A percentile compares a stretch with the other conserved stretches of the same genome.
Evolutionary conservation across 92 coral and sea anemone genomes (phyloP).

Genomic region (Isaurus tuberculatus): DNA sequence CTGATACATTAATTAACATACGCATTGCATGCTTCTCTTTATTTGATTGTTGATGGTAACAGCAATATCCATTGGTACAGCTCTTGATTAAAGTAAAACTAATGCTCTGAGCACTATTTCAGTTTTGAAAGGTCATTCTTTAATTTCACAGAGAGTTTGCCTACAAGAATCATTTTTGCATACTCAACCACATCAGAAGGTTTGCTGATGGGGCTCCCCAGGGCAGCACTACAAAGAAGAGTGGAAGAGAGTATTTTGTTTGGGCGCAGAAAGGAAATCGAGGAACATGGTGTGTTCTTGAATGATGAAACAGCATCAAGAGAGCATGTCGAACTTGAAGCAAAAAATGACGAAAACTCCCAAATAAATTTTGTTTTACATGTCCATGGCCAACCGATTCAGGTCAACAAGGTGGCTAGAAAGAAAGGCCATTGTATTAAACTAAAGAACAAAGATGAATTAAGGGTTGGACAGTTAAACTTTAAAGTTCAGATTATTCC

Average conservation of each 20-base stretch:
- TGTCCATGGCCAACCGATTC: constrained; percentile 22
- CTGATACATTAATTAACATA: no score
- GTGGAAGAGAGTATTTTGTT: not conserved
- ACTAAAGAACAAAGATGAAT: constrained; percentile 21
- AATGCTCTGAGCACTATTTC: no score
- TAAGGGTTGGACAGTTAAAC: constrained; percentile 30
- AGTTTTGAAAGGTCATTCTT: no score
- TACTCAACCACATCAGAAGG: constrained; percentile 10
- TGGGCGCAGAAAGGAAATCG: constrained; percentile 28
- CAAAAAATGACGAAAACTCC: not conserved
- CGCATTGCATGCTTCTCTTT: no score
- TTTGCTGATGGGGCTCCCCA: constrained; percentile 36
- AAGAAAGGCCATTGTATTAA: not conserved
- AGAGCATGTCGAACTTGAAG: constrained; percentile 26
- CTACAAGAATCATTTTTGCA: constrained; percentile 21
- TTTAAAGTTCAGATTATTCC: constrained; percentile 30
- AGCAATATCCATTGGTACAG: no score
- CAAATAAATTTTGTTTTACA: constrained; percentile 8
- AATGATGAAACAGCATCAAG: constrained; percentile 40
- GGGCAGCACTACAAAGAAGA: constrained; percentile 9
- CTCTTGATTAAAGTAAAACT: no score
- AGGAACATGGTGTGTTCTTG: constrained; percentile 33
- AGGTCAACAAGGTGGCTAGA: not conserved
- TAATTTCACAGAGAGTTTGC: not conserved
- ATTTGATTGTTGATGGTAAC: no score